Evolutionary conservation across 35 echinoderm and acorn worm species (phyloP).

Genomic region (Diadema setosum): DNA sequence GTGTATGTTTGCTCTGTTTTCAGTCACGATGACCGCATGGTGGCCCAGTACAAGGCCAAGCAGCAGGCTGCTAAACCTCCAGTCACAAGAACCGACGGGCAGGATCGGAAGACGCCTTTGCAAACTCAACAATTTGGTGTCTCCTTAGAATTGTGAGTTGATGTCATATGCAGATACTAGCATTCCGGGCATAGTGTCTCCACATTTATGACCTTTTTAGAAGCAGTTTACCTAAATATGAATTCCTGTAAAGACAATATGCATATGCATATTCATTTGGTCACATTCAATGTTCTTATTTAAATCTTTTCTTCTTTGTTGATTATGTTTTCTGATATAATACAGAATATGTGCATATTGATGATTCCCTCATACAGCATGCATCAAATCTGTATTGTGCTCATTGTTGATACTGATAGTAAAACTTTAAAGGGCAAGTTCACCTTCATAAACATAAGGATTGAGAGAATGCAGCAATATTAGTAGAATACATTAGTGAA

Average conservation of each 20-base stretch:
- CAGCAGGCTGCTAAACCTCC: neutral
- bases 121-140: conserved; percentile 88
- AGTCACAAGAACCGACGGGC: neutral
- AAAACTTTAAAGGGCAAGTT: too few species aligned
- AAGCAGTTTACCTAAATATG: too few species aligned
- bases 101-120: neutral
- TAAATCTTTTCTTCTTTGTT: neutral
- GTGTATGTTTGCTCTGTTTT: neutral
- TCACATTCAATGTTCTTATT: neutral
- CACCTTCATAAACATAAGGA: too few species aligned
- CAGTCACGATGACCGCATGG: conserved; percentile 71
- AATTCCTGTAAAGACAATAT: too few species aligned
- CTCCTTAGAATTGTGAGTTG: conserved; percentile 70
- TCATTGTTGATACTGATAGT: too few species aligned
- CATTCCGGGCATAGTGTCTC: neutral
- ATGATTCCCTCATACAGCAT: too few species aligned
- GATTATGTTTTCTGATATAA: neutral
- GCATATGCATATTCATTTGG: too few species aligned
- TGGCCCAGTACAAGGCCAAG: conserved; percentile 28
- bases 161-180: neutral
- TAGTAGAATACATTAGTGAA: too few species aligned
- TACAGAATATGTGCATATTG: too few species aligned
- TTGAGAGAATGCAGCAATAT: too few species aligned
- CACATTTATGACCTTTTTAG: too few species aligned
- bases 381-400: too few species aligned